A percentile compares a stretch with the other conserved stretches of the same genome.
phyloP scores from a whole-genome alignment of 2,888 invertebrate genomes.

The Trypoxylon attenuatum region DNA sequence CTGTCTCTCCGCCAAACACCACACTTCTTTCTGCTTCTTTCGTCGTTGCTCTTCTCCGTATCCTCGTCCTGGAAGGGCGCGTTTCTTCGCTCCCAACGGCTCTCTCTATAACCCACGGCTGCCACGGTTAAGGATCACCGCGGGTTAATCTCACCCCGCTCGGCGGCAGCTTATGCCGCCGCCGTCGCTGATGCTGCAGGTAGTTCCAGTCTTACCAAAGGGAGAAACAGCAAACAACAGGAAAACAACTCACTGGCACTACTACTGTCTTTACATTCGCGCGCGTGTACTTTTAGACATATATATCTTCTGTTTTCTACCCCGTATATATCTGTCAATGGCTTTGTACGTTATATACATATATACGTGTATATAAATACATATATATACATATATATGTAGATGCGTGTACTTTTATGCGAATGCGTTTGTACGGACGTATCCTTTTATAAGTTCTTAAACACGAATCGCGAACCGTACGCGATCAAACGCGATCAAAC shows the following conservation, averaged over 20 bases:
- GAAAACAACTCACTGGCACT: constrained; percentile 48
- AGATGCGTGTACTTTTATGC: constrained; percentile 1
- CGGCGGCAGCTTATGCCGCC: constrained; percentile 54
- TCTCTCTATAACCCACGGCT: constrained; percentile 6
- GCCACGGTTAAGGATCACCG: constrained; percentile 11
- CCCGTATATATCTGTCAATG: constrained; percentile 14
- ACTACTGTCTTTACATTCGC: constrained; percentile 37
- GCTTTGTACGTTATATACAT: not conserved
- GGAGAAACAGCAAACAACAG: constrained; percentile 36
- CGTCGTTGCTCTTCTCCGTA: constrained; percentile 2
- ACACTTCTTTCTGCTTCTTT: not conserved
- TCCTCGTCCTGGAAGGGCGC: constrained; percentile 2
- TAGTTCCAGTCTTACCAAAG: constrained; percentile 29
- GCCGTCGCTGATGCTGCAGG: constrained; percentile 46
- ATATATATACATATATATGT: not conserved
- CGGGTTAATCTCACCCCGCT: constrained; percentile 33
- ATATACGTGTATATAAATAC: constrained; percentile 1
- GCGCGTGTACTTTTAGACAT: constrained; percentile 30
- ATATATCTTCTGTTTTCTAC: constrained; percentile 20
- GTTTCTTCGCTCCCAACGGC: constrained; percentile 7
- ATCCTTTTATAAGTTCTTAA: constrained; percentile 13
- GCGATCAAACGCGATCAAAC: constrained; percentile 31
- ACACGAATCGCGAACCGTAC: constrained; percentile 27
- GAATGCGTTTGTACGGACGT: constrained; percentile 5
- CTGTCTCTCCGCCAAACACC: not conserved